phyloP scores from a whole-genome alignment of 2,797 vertebrate genomes.

The Eulemur albifrons region DNA sequence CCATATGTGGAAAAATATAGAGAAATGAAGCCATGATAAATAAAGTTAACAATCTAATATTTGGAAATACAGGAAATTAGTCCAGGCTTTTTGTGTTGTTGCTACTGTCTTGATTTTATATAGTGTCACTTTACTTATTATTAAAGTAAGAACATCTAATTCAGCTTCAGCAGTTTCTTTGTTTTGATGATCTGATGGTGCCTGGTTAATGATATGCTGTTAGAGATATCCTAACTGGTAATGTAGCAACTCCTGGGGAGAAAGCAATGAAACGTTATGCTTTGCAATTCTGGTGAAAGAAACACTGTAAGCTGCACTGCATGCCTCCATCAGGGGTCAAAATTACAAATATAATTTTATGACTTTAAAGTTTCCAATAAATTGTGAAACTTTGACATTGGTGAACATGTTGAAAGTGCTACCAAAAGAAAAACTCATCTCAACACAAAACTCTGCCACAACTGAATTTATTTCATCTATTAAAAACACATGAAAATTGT shows the following conservation, averaged over 20 bases:
- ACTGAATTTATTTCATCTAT: background rate
- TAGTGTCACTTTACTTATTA: background rate
- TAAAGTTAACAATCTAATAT: slow-evolving; percentile 31
- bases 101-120: background rate
- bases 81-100: background rate
- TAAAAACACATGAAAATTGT: background rate
- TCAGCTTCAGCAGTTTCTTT: slow-evolving; percentile 43
- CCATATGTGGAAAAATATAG: background rate
- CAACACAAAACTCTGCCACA: background rate
- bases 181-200: slow-evolving; percentile 63
- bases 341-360: slow-evolving; percentile 54
- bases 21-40: background rate
- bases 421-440: background rate
- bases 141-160: slow-evolving; percentile 36
- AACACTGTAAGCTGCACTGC: background rate
- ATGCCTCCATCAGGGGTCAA: slow-evolving; percentile 13
- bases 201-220: slow-evolving; percentile 67
- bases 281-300: slow-evolving; percentile 34
- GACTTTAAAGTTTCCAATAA: slow-evolving; percentile 52
- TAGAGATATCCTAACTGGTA: slow-evolving; percentile 52
- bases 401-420: slow-evolving; percentile 23
- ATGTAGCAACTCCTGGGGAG: slow-evolving; percentile 53
- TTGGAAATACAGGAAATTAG: slow-evolving; percentile 49
- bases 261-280: slow-evolving; percentile 61
- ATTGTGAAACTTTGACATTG: slow-evolving; percentile 28